Conservation (phyloP, 2,113 vertebrate species). For the Urocolius indicus region DNA sequence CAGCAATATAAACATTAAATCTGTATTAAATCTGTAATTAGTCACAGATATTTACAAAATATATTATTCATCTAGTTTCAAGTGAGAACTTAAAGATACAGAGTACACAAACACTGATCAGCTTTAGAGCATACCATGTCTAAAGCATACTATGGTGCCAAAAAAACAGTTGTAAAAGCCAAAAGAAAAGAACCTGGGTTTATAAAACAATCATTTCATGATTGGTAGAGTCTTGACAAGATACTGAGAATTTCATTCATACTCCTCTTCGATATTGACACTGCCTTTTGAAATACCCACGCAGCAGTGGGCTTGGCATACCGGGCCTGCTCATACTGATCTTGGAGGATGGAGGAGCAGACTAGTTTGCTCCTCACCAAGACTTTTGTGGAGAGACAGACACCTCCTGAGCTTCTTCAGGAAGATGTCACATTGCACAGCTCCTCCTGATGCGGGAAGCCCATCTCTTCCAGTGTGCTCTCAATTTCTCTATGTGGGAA, state of each 20-base stretch:
- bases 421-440: rapidly evolving
- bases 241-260: not conserved
- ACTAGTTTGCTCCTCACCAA: too few relatives aligned
- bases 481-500: not conserved
- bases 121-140: not conserved
- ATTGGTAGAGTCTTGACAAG: not conserved
- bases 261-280: not conserved
- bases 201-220: not conserved
- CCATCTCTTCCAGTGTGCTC: not conserved
- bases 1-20: not conserved
- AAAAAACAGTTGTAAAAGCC: not conserved
- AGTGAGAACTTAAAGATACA: not conserved
- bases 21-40: not conserved
- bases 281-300: not conserved
- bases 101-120: not conserved
- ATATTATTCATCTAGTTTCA: not conserved
- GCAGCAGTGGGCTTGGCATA: not conserved
- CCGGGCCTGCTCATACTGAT: not conserved
- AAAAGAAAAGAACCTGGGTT: not conserved
- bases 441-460: not conserved
- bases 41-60: not conserved
- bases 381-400: not conserved
- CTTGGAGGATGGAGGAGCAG: rapidly evolving
- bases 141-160: not conserved
- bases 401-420: not conserved